Evolutionary conservation across 2,113 vertebrate genomes (phyloP).

Genomic region (human (Homo sapiens)): GRCh38 chr22:45574501-45575000

Average conservation of each 20-base stretch:
- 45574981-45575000: too few species aligned
- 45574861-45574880: too few species aligned
- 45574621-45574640: constrained; percentile 97
- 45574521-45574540: constrained; percentile 92
- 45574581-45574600: constrained; percentile 92
- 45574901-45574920: too few species aligned
- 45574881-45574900: too few species aligned
- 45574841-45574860: too few species aligned
- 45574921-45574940: too few species aligned
- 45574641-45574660: constrained; percentile 91
- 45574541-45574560: constrained; percentile 93
- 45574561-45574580: constrained; percentile 88
- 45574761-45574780: rapidly evolving
- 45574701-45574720: background rate
- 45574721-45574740: background rate
- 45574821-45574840: too few species aligned
- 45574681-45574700: background rate
- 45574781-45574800: too few species aligned
- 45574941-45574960: too few species aligned
- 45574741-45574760: background rate
- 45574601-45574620: constrained; percentile 95
- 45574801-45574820: too few species aligned
- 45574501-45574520: constrained; percentile 79
- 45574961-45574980: too few species aligned
- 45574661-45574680: rapidly evolving